Evolutionary conservation across 2,797 vertebrate genomes (phyloP), one percentile per base, ranked within the genome.

Genomic region (Sebastes alutus): DNA sequence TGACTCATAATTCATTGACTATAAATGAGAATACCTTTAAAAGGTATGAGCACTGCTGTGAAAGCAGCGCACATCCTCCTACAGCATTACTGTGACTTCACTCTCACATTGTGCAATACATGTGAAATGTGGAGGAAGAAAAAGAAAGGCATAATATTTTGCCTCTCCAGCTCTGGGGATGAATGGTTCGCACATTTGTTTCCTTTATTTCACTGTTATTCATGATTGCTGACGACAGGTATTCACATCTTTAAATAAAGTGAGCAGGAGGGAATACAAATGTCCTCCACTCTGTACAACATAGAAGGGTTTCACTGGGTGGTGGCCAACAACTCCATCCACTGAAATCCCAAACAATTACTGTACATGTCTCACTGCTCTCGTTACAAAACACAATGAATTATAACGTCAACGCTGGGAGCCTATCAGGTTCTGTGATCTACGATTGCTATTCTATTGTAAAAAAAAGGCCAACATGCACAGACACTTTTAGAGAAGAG

Each of bases 211-310:
- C 29, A n/a, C 8, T 59, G n/a, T 74, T 64, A 79, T 64, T 67
- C 54, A n/a, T 67, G 60, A 64, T 72, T 70, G 49, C 56, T 32
- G 38, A 81, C 83, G 82, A 78, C 61, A 73, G 46, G 60, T 73
- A 22, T 30, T 82, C 65, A 72, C 61, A 71, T 75, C 46, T 69
- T 81, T 52, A 59, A 22, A 42, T 20, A 54, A 56, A 59, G 23
- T 70, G 59, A 78, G 18, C n/a, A 74, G 58, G 38, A 52, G 20
- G 22, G 61, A 68, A 60, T 64, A 70, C 30, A 33, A 70, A 69
- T 55, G 16, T 25, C 35, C 18, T 65, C 35, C n/a, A 61, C 33
- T 71, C 42, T 56, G 54, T 6, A 32, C 14, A 67, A 73, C 68
- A 56, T 7, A 55, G n/a, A 33, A 6, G 2, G 1, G 38, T 30